Conservation (phyloP, 1,140 invertebrate genomes). For the Trialeurodes vaporariorum region DNA sequence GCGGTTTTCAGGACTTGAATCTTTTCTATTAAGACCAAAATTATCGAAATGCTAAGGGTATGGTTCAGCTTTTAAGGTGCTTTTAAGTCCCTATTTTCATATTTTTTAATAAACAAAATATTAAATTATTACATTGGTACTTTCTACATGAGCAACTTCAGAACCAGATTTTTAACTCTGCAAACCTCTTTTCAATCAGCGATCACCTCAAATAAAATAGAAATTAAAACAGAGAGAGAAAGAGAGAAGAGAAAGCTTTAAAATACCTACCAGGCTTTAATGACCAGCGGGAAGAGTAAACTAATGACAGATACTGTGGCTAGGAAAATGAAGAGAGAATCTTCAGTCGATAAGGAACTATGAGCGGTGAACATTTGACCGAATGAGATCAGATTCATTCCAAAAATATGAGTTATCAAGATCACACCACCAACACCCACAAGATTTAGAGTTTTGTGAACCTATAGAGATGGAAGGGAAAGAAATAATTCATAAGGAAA, state of each 20-base stretch:
- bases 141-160: neutral
- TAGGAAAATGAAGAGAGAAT: conserved; percentile 44
- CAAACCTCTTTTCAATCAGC: no score
- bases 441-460: conserved; percentile 14
- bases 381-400: conserved; percentile 21
- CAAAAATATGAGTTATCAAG: conserved; percentile 30
- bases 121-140: neutral
- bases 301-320: conserved; percentile 35
- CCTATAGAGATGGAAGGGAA: neutral
- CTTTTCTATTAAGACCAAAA: neutral
- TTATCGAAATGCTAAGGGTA: neutral
- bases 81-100: conserved; percentile 3
- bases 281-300: conserved; percentile 36
- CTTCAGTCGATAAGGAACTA: conserved; percentile 38
- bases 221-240: no score
- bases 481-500: conserved; percentile 5
- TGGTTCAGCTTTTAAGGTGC: neutral
- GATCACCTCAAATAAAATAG: no score
- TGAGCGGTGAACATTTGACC: conserved; percentile 10
- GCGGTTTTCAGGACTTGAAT: neutral
- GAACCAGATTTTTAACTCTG: conserved; percentile 4
- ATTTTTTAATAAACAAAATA: conserved; percentile 2
- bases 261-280: conserved; percentile 22
- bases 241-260: no score
- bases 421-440: conserved; percentile 25